A percentile compares a stretch with the other conserved stretches of the same genome.
Evolutionary conservation across 2,113 vertebrate species (phyloP).

Genomic region (Cygnus buccinator): DNA sequence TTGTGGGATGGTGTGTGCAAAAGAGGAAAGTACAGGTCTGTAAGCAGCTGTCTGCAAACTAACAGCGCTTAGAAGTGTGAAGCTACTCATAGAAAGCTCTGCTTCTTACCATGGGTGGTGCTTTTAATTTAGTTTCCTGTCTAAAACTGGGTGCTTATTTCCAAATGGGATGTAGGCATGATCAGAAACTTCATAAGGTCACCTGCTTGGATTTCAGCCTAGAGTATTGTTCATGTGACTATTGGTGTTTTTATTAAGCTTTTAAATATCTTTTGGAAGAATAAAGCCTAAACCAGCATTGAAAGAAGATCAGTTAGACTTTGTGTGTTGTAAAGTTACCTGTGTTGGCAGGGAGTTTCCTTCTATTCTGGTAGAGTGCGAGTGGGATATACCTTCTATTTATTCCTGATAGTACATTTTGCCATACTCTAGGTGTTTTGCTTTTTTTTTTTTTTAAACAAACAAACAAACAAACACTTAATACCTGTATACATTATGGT

Average conservation of each 20-base stretch:
- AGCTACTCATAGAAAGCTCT: background rate
- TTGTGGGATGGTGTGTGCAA: background rate
- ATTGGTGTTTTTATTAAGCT: background rate
- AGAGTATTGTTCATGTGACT: background rate
- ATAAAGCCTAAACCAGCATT: background rate
- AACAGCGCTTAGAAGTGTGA: background rate
- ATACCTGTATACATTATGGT: background rate
- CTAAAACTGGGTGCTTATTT: background rate
- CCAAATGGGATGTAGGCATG: background rate
- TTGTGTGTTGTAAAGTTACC: background rate
- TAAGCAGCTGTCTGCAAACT: background rate
- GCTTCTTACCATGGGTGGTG: background rate
- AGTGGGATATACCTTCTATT: background rate
- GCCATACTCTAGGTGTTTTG: background rate
- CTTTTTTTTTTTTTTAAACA: background rate
- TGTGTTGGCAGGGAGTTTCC: background rate
- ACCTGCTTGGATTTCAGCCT: conserved; percentile 20
- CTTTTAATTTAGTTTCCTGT: background rate
- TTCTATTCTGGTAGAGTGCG: background rate
- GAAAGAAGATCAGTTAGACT: background rate
- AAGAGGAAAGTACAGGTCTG: background rate
- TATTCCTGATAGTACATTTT: background rate
- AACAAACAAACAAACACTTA: background rate
- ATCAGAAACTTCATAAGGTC: background rate
- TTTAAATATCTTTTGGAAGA: background rate